Evolutionary conservation across 2,888 invertebrate species (phyloP).

Genomic region (Trichogramma evanescens): DNA sequence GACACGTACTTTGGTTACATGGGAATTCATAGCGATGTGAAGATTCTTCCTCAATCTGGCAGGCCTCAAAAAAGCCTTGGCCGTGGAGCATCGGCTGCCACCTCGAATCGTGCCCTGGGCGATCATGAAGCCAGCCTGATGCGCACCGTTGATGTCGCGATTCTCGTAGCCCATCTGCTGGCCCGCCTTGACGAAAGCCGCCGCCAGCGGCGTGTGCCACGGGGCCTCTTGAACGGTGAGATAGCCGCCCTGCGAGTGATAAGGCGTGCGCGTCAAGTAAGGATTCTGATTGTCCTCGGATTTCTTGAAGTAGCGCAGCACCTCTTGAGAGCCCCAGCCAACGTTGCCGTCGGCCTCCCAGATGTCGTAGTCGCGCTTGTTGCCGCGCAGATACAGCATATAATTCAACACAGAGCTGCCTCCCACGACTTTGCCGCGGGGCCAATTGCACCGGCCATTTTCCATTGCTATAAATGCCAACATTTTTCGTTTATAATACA

Average conservation of each 20-base stretch:
- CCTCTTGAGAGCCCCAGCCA: slow-evolving; percentile 80
- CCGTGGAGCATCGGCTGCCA: slow-evolving; percentile 80
- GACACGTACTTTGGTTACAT: slow-evolving; percentile 54
- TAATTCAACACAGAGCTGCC: slow-evolving; percentile 85
- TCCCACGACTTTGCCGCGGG: slow-evolving; percentile 84
- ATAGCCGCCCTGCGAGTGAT: slow-evolving; percentile 74
- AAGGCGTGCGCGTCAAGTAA: slow-evolving; percentile 69
- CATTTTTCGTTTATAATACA: background rate
- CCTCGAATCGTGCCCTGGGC: slow-evolving; percentile 73
- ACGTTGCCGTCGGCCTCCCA: slow-evolving; percentile 84
- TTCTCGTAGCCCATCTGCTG: slow-evolving; percentile 78
- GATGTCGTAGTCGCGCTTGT: slow-evolving; percentile 79
- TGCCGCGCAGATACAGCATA: slow-evolving; percentile 86
- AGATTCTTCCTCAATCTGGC: slow-evolving; percentile 73
- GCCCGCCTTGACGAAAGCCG: slow-evolving; percentile 76
- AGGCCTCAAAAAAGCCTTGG: slow-evolving; percentile 80
- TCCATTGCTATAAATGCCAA: slow-evolving; percentile 61
- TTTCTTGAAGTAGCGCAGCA: slow-evolving; percentile 79
- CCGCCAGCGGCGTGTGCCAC: slow-evolving; percentile 75
- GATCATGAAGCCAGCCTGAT: slow-evolving; percentile 83
- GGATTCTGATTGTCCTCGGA: slow-evolving; percentile 87
- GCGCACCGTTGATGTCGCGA: slow-evolving; percentile 79
- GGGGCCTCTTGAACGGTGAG: slow-evolving; percentile 81
- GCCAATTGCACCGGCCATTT: slow-evolving; percentile 81
- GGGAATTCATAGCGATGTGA: slow-evolving; percentile 76